Conservation (phyloP, 2,113 vertebrate genomes). For the Sceloporus tristichus region DNA sequence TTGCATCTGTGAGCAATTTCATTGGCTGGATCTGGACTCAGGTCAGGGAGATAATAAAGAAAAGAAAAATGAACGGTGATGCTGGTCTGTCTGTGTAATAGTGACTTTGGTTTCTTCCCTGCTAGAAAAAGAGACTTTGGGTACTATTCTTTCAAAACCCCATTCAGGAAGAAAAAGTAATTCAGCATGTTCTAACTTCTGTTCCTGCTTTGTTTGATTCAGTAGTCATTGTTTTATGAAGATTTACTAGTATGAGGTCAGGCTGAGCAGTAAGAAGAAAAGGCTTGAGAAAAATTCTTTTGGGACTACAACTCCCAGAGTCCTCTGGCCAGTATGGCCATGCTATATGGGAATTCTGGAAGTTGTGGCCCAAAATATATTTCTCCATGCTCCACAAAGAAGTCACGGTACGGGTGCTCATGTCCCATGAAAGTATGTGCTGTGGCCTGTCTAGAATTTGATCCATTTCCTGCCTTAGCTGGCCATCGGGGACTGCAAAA, state of each 20-base stretch:
- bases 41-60: not conserved
- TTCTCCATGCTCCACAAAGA: not conserved
- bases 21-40: not conserved
- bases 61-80: not conserved
- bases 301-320: not conserved
- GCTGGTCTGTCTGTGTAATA: too few relatives aligned
- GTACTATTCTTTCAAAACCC: not conserved
- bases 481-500: not conserved
- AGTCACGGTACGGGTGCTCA: not conserved
- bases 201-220: not conserved
- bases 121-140: not conserved
- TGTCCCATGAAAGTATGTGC: not conserved
- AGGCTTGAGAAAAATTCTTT: not conserved
- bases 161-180: too few relatives aligned
- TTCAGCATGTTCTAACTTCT: slow-evolving; percentile 10
- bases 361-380: not conserved
- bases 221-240: not conserved
- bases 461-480: not conserved
- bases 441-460: not conserved
- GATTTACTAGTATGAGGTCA: not conserved
- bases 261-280: not conserved
- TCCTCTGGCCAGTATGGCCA: not conserved
- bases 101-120: not conserved
- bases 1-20: not conserved
- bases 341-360: not conserved